These are phyloP conservation scores for Cydia fagiglandana DNA, from an alignment of 1,140 invertebrate species.

Conservation along the genomic window DNA sequence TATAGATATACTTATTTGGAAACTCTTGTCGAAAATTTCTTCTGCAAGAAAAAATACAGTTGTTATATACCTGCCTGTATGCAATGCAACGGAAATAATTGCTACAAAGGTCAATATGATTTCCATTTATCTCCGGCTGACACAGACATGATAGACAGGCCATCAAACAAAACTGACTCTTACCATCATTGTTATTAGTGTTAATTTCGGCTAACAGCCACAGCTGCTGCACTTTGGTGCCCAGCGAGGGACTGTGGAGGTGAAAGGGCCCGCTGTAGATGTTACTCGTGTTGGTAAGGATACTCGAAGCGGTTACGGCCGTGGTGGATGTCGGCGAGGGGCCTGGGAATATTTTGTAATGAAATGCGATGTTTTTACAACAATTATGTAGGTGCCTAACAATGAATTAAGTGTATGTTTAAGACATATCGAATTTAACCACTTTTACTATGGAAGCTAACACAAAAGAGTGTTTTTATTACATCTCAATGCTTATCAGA, in stretches of 20 bases:
- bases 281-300: slow-evolving; percentile 81
- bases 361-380: too few species aligned
- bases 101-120: too few species aligned
- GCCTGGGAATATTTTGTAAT: slow-evolving; percentile 78
- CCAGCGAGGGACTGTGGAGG: slow-evolving; percentile 90
- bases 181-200: slow-evolving; percentile 92
- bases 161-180: slow-evolving; percentile 42
- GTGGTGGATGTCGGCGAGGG: slow-evolving; percentile 93
- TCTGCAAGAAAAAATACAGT: slow-evolving; percentile 79
- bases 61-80: too few species aligned
- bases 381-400: too few species aligned
- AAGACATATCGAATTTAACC: too few species aligned
- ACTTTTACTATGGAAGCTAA: too few species aligned
- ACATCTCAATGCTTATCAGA: too few species aligned
- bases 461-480: too few species aligned
- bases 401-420: too few species aligned
- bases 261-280: slow-evolving; percentile 92
- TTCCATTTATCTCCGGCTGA: too few species aligned
- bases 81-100: too few species aligned
- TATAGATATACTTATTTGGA: slow-evolving; percentile 90
- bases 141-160: not conserved
- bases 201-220: slow-evolving; percentile 94
- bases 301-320: slow-evolving; percentile 81
- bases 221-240: slow-evolving; percentile 94
- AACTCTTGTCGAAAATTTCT: slow-evolving; percentile 92